Conservation (phyloP, 2,888 invertebrate genomes). For the Sepioteuthis lessoniana region DNA sequence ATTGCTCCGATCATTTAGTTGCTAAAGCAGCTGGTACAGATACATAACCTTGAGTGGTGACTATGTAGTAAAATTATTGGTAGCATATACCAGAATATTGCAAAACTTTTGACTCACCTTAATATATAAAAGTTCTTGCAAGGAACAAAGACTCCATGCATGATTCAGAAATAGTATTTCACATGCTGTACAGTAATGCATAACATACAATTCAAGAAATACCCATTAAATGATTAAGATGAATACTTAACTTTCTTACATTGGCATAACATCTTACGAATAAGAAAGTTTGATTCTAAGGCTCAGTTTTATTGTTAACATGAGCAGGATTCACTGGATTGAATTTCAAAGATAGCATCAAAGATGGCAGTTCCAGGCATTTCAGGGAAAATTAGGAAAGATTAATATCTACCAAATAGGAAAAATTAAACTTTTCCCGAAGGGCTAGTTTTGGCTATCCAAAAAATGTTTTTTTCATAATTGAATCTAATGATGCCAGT, state of each 20-base stretch:
- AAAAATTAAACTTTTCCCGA: too few relatives aligned
- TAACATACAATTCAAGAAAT: conserved; percentile 3
- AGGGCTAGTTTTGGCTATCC: too few relatives aligned
- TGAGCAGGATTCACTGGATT: neutral
- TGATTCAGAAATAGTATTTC: neutral
- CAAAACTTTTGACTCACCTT: neutral
- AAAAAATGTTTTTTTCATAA: too few relatives aligned
- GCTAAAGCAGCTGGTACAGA: too few relatives aligned
- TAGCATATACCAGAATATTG: too few relatives aligned
- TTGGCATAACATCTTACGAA: neutral
- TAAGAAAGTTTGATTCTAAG: neutral
- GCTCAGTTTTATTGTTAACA: neutral
- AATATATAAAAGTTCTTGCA: neutral
- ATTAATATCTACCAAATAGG: too few relatives aligned
- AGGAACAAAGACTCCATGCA: neutral
- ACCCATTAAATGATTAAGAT: neutral
- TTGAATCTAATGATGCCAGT: too few relatives aligned
- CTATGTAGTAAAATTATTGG: too few relatives aligned
- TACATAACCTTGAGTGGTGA: too few relatives aligned
- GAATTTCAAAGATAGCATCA: neutral
- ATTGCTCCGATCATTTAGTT: too few relatives aligned
- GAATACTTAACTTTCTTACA: neutral
- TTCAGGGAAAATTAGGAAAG: too few relatives aligned
- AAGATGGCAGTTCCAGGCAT: neutral
- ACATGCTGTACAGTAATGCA: neutral